phyloP scores from a whole-genome alignment of 2,888 invertebrate genomes.

The Drosophila anceps region DNA sequence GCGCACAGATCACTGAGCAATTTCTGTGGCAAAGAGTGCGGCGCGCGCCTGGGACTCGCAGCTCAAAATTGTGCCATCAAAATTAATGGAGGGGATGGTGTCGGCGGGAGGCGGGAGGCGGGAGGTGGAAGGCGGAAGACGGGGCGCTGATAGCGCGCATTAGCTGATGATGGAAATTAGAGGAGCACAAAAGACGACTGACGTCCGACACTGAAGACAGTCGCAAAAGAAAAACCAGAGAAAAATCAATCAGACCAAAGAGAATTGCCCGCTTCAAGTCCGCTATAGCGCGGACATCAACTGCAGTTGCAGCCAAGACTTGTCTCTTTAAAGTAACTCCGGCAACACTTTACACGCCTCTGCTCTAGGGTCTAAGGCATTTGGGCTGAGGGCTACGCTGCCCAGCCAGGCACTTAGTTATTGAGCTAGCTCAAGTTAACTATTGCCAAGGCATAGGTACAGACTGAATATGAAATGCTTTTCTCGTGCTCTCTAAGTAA shows the following conservation, averaged over 20 bases:
- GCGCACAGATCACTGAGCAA: conserved; percentile 77
- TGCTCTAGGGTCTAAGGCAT: too few species aligned
- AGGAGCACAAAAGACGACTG: conserved; percentile 38
- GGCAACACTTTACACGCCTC: too few species aligned
- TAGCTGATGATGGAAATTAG: conserved; percentile 43
- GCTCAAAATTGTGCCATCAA: conserved; percentile 77
- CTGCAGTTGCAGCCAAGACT: too few species aligned
- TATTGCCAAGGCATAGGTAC: background rate
- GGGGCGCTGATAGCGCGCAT: conserved; percentile 1
- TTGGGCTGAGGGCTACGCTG: background rate
- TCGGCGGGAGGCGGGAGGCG: background rate
- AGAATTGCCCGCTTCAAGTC: background rate
- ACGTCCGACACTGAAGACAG: conserved; percentile 14
- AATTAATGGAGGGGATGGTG: conserved; percentile 55
- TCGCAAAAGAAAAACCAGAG: background rate
- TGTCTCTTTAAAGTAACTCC: too few species aligned
- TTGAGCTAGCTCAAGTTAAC: background rate
- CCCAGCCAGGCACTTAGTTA: too few species aligned
- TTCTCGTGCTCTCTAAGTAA: too few species aligned
- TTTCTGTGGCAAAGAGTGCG: conserved; percentile 30
- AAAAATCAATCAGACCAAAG: background rate
- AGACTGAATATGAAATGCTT: too few species aligned
- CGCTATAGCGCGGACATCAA: background rate
- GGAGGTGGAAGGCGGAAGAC: background rate
- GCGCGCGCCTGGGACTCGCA: background rate